Conservation (phyloP, 2,888 invertebrate genomes). For the Linyphia triangularis region DNA sequence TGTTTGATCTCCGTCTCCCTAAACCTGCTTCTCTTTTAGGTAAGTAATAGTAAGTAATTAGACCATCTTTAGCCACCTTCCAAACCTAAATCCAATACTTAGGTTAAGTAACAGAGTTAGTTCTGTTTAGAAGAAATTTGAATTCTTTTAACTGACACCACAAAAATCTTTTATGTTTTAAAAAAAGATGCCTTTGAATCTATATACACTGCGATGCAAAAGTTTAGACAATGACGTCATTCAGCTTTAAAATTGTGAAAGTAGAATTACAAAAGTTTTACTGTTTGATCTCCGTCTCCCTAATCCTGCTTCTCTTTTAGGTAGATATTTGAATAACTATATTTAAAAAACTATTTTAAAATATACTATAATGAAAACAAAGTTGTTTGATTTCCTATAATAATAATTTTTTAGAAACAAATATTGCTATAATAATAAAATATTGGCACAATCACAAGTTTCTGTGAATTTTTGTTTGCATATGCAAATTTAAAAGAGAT, state of each 20-base stretch:
- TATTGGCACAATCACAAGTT: no score
- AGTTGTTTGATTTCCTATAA: no score
- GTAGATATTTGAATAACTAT: conserved; percentile 75
- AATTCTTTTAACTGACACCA: not conserved
- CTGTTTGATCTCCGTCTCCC: conserved; percentile 83
- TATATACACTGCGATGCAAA: no score
- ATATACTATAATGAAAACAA: no score
- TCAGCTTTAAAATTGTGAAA: no score
- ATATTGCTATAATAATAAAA: not conserved
- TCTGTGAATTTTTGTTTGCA: no score
- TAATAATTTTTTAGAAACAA: not conserved
- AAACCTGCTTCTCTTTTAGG: conserved; percentile 79
- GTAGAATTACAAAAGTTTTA: conserved; percentile 79
- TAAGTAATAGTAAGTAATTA: conserved; percentile 71
- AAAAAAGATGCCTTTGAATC: not conserved
- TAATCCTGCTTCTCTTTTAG: conserved; percentile 79
- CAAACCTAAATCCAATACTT: no score
- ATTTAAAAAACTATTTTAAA: not conserved
- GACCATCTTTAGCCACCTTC: not conserved
- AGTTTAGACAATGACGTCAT: no score
- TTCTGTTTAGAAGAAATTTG: not conserved
- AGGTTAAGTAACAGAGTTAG: no score
- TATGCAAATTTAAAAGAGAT: no score
- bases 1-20: conserved; percentile 83
- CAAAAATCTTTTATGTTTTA: not conserved